These are phyloP conservation scores for Halesus radiatus DNA, from an alignment of 1,140 invertebrate genomes.

Conservation along the genomic window DNA sequence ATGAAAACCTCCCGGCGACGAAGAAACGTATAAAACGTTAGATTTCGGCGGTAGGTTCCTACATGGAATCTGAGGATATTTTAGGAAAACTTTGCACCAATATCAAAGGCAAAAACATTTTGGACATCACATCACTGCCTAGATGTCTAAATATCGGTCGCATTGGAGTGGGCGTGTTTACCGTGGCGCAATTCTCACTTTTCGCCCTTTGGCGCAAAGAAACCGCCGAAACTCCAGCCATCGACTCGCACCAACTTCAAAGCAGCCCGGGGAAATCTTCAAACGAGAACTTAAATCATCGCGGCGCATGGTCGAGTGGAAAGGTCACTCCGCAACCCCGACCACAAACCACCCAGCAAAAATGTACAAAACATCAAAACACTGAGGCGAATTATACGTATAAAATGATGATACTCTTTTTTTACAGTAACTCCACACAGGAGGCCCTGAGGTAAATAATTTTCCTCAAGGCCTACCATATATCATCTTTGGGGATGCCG, in stretches of 20 bases:
- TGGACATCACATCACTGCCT: neutral
- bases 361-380: neutral
- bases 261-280: neutral
- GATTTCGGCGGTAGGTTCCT: too few species aligned
- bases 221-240: neutral
- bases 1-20: too few species aligned
- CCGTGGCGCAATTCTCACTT: neutral
- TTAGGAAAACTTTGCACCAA: neutral
- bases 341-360: neutral
- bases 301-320: slow-evolving; percentile 2
- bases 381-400: neutral
- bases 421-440: too few species aligned
- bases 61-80: neutral
- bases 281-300: slow-evolving; percentile 27
- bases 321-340: neutral
- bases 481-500: too few species aligned
- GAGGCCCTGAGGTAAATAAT: too few species aligned
- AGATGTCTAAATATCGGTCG: too few species aligned
- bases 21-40: too few species aligned
- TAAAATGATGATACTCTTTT: neutral
- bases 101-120: neutral
- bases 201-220: slow-evolving; percentile 1
- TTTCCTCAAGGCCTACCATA: too few species aligned
- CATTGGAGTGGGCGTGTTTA: neutral
- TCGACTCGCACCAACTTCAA: slow-evolving; percentile 8